Evolutionary conservation across 1,140 invertebrate species (phyloP).

Genomic region (Drosophila pruinosa): DNA sequence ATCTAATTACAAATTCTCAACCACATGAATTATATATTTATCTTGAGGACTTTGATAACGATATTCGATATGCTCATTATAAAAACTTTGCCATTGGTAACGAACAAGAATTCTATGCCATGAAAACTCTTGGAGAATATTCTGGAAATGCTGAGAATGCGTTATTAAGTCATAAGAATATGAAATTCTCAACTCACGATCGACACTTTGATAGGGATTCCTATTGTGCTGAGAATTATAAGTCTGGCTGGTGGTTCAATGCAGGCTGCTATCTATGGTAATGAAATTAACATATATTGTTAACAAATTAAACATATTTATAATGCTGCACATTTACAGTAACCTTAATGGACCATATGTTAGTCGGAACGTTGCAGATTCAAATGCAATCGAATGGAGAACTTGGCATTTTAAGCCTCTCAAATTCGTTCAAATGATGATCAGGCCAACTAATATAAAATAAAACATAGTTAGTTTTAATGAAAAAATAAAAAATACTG

Average conservation of each 20-base stretch:
- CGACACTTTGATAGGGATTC: neutral
- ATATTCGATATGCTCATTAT: slow-evolving; percentile 15
- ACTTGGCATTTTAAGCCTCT: slow-evolving; percentile 24
- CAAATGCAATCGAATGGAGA: slow-evolving; percentile 16
- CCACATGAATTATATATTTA: slow-evolving; percentile 31
- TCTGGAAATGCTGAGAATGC: slow-evolving; percentile 23
- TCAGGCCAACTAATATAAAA: slow-evolving; percentile 12
- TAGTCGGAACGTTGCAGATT: neutral
- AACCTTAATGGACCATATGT: slow-evolving; percentile 19
- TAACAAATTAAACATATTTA: neutral
- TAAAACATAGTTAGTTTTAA: neutral
- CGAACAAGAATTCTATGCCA: slow-evolving; percentile 6
- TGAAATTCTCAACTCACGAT: slow-evolving; percentile 16
- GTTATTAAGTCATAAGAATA: neutral
- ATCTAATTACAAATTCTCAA: slow-evolving; percentile 1
- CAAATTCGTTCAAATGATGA: slow-evolving; percentile 33
- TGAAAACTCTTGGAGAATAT: slow-evolving; percentile 26
- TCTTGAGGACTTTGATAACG: slow-evolving; percentile 10
- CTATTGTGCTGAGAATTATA: neutral
- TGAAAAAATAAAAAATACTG: too few species aligned
- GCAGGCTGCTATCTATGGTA: slow-evolving; percentile 17
- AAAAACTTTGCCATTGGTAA: slow-evolving; percentile 16
- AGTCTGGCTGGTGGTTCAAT: slow-evolving; percentile 38
- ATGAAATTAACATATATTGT: neutral
- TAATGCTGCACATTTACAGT: neutral